Base-by-base conservation (phyloP, 1,140 invertebrate species). In the Vanessa atalanta region DNA sequence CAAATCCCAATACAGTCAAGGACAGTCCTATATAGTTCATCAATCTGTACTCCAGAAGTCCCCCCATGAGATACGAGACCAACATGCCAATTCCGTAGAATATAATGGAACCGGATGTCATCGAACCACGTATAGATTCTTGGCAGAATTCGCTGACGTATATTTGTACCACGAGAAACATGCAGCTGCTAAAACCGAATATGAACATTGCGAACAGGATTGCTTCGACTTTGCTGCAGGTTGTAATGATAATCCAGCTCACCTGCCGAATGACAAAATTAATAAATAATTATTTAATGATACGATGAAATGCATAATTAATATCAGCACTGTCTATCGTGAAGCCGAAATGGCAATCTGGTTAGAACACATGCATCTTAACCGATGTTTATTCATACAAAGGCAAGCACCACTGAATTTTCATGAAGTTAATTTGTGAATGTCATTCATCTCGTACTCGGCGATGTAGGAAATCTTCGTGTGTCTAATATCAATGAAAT, bases 111-210 rank as follows among this genome's bases (percentile, higher is more conserved):
- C 71, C 63, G 2, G 87, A 83, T 0, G 80, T 78, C 87, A 88
- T 87, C 0, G 81, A 76, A 0, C 88, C 88, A 60, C 88, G 61
- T 2, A 90, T 83, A 2, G 83, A 84, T 6, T 85, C 83, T 47
- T 90, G 75, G 68, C 86, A 90, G 31, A 87, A 80, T 75, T 90
- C 88, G 11, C 83, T 77, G 15, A 90, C 79, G 68, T 79, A 88
- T 9, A 87, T 76, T 0, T 85, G 80, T 0, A 80, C 77, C 3
- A 86, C 72, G 5, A 90, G 60, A 14, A 85, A 72, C 16, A 75
- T 76, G 14, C 81, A 76, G 14, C 79, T 79, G 51, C 83, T 76
- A 0, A 85, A 14, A 0, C 88, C 88, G 0, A 80, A 83, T n/a
- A 88, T 15, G 48, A 88, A 88, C n/a, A 88, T 72, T 0, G 83